Evolutionary conservation across 2,113 vertebrate species (phyloP).

Genomic region (Todiramphus saurophagus): DNA sequence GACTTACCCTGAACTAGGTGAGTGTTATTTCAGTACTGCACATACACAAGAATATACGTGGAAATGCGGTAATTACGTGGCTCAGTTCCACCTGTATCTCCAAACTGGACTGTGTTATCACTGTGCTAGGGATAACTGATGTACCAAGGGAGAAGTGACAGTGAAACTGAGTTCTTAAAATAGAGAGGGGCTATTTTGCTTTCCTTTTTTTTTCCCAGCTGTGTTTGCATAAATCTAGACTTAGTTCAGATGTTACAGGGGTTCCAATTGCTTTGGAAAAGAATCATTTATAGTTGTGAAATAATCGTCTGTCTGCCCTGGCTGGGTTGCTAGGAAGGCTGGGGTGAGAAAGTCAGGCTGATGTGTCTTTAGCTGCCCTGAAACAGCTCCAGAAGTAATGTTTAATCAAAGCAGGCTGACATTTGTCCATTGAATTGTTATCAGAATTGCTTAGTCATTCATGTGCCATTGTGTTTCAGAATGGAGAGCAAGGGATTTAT

Average conservation of each 20-base stretch:
- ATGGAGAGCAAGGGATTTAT: constrained; percentile 21
- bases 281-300: background rate
- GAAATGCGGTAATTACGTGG: constrained; percentile 41
- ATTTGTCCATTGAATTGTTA: constrained; percentile 68
- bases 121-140: constrained; percentile 17
- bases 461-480: constrained; percentile 50
- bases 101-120: background rate
- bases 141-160: constrained; percentile 11
- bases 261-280: background rate
- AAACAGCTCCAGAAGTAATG: constrained; percentile 29
- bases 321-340: background rate
- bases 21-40: constrained; percentile 20
- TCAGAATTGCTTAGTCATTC: constrained; percentile 59
- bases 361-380: background rate
- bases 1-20: background rate
- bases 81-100: constrained; percentile 9
- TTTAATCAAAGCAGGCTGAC: constrained; percentile 61
- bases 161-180: constrained; percentile 13
- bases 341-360: background rate
- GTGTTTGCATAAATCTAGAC: constrained; percentile 32
- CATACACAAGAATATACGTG: background rate
- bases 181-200: background rate
- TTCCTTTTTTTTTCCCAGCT: background rate
- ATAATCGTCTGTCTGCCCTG: background rate
- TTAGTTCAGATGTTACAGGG: constrained; percentile 11